Base-by-base conservation (phyloP, 2,888 invertebrate genomes). In the Altica lythri region DNA sequence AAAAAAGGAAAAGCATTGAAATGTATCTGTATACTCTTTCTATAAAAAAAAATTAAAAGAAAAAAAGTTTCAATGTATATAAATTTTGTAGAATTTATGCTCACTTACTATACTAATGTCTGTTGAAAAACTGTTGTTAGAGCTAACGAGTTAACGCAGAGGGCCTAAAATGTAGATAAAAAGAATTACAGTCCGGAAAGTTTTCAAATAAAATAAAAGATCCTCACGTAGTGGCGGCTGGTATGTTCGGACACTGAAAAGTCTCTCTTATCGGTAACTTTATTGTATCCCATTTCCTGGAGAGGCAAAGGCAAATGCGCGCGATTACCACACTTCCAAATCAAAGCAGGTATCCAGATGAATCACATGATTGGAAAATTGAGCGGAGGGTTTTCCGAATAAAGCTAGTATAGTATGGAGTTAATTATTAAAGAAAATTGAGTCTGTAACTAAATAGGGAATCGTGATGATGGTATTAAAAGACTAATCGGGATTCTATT, bases 191-290 rank as follows among this genome's bases (percentile, higher is more conserved):
- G 9, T 9, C 25, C 25, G n/a, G 4, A 30, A 48, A 53, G 42
- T 53, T 53, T 43, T 42, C 47, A n/a, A 37, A 48, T 52, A 45
- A 48, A 53, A 53, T 50, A 42, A 48, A 35, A 48, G 42, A 53
- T 34, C 19, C 43, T 19, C 29, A 9, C 34, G 22, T 37, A 35
- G 19, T 12, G 38, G 30, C 38, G 16, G 37, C 18, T 18, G 38
- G n/a, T n/a, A n/a, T 67, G 69, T 69, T 68, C 63, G 67, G 65
- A 66, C 67, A 60, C 64, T 66, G 30, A 66, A 69, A 69, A 55
- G 60, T n/a, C 58, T 46, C 55, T 60, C 60, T 67, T 64, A 64
- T 65, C 63, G 55, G 25, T 40, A 52, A 62, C 50, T 62, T 62
- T 65, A 64, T 63, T 54, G 60, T 61, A 64, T 64, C 63, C 60